Conservation (phyloP, 2,888 invertebrate species). For the Lamproptera curius region DNA sequence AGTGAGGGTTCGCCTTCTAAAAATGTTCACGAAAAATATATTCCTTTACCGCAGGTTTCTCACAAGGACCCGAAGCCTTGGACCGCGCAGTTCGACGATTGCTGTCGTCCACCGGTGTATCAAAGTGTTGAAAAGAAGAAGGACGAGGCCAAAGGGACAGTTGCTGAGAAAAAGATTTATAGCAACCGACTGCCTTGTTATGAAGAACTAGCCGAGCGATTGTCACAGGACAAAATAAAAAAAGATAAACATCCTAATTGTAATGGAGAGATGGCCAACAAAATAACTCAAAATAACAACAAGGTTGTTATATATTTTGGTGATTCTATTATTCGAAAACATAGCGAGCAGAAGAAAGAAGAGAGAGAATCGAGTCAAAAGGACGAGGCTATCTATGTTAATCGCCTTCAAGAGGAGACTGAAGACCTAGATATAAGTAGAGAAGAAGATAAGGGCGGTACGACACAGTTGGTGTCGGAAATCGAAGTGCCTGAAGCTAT, state of each 20-base stretch:
- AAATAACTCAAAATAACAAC: conserved; percentile 75
- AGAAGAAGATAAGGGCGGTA: conserved; percentile 56
- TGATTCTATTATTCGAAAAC: conserved; percentile 78
- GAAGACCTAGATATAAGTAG: conserved; percentile 49
- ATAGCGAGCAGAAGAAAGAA: conserved; percentile 67
- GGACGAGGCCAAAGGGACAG: conserved; percentile 47
- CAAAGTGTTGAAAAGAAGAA: conserved; percentile 68
- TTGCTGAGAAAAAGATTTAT: conserved; percentile 57
- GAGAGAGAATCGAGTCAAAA: conserved; percentile 43
- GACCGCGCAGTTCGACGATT: conserved; percentile 56
- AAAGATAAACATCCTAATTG: conserved; percentile 50
- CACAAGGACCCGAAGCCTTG: conserved; percentile 61
- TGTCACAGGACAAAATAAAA: conserved; percentile 70
- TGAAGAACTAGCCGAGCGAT: conserved; percentile 62
- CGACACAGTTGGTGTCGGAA: conserved; percentile 51
- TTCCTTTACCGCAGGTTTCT: conserved; percentile 59
- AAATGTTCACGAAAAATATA: conserved; percentile 69
- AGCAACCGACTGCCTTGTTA: conserved; percentile 69
- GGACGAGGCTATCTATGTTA: conserved; percentile 69
- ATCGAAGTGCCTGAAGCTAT: conserved; percentile 64
- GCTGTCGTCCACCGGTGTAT: conserved; percentile 65
- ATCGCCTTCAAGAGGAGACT: conserved; percentile 55
- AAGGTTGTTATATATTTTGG: conserved; percentile 87
- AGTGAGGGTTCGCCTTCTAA: conserved; percentile 51
- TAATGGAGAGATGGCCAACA: conserved; percentile 58